Base-by-base conservation (phyloP, 2,888 invertebrate species). In the Xestia sexstrigata region DNA sequence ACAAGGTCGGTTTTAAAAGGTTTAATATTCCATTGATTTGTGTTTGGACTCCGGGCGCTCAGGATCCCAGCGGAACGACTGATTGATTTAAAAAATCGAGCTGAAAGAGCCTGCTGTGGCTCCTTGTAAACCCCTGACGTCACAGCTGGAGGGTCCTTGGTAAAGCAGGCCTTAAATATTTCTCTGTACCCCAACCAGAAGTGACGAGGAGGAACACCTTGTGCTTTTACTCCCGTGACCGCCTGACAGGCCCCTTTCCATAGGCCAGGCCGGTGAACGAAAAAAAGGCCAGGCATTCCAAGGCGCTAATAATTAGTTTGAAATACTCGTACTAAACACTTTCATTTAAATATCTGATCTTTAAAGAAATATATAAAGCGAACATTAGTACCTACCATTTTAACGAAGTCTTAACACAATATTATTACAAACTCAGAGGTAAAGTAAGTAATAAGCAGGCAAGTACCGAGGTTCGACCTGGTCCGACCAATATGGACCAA, bases 341-440 rank as follows among this genome's bases (percentile, higher is more conserved):
- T n/a, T 23, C 23, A n/a, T 52, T 11, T 23, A 49, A 49, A 23
- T 52, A 1, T 52, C 23, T 23, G 52, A 52, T 11, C 11, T 62
- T 9, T 20, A 20, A 35, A 62, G 35, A 60, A 30, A 20, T 30
- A 60, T 0, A 15, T 17, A 15, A 23, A 68, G 13, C 1, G 20
- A 67, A 30, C 7, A 47, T 30, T 23, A 15, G 30, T 69, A 69
- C 69, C 69, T 69, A 69, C 69, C 69, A 69, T 69, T 60, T 69
- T n/a, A n/a, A 35, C 9, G 35, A 11, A 11, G 35, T 60, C 4
- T 9, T 17, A 20, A 9, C 7, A 20, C 60, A 55, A 55, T 49
- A 49, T n/a, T 55, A n/a, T 13, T 13, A 13, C n/a, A 9, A 55
- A 55, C 3, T n/a, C n/a, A 52, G 11, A 55, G n/a, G 11, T n/a